Conservation (phyloP, 2,797 vertebrate species). For the Protonibea diacanthus region DNA sequence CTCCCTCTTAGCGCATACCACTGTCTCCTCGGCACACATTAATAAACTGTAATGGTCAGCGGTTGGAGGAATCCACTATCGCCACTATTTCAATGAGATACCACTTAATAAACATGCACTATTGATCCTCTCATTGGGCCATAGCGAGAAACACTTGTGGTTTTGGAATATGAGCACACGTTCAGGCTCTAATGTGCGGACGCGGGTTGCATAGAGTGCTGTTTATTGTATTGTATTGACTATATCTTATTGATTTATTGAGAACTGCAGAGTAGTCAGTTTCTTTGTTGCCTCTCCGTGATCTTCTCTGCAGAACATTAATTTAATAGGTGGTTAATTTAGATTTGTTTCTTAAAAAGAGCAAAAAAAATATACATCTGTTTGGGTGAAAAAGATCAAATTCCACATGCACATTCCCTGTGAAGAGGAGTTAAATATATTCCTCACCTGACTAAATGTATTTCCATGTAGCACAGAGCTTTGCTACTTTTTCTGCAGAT, state of each 20-base stretch:
- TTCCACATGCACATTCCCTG: slow-evolving; percentile 20
- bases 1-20: slow-evolving; percentile 46
- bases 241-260: slow-evolving; percentile 24
- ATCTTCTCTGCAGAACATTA: slow-evolving; percentile 32
- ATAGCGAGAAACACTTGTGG: slow-evolving; percentile 23
- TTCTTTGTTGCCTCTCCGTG: slow-evolving; percentile 21
- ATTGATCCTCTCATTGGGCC: slow-evolving; percentile 29
- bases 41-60: slow-evolving; percentile 45
- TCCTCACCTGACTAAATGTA: slow-evolving; percentile 13
- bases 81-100: slow-evolving; percentile 33
- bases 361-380: background rate
- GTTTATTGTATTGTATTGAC: slow-evolving; percentile 21
- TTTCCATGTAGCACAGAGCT: slow-evolving; percentile 17
- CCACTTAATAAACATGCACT: slow-evolving; percentile 51
- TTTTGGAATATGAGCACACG: slow-evolving; percentile 15
- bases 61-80: slow-evolving; percentile 39
- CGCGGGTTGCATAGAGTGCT: background rate
- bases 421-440: slow-evolving; percentile 39
- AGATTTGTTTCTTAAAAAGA: background rate
- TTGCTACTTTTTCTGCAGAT: slow-evolving; percentile 17
- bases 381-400: background rate
- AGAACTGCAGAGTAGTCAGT: slow-evolving; percentile 30
- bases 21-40: slow-evolving; percentile 50
- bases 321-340: slow-evolving; percentile 10
- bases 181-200: slow-evolving; percentile 8